These are phyloP conservation scores for Ectemnius cavifrons DNA, from an alignment of 2,888 invertebrate genomes.

Conservation along the genomic window DNA sequence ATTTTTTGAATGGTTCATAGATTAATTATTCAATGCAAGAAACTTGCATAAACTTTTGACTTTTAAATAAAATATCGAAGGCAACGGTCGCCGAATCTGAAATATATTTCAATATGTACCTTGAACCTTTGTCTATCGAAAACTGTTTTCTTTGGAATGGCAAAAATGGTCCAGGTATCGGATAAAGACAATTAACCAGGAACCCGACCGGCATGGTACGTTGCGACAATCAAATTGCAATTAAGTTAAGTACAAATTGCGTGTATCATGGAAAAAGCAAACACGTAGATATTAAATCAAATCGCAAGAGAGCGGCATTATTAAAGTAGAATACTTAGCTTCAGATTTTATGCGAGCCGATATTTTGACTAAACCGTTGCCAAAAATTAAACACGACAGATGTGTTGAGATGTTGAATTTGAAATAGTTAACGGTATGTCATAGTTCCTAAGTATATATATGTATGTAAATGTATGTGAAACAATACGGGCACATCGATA, in stretches of 20 bases:
- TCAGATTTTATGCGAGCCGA: constrained; percentile 20
- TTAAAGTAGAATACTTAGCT: constrained; percentile 2
- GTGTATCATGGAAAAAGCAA: constrained; percentile 10
- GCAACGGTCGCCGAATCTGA: too few species aligned
- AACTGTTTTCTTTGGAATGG: too few species aligned
- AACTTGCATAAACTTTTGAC: too few species aligned
- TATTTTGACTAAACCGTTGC: constrained; percentile 10
- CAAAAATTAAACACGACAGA: constrained; percentile 14
- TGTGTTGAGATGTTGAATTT: constrained; percentile 4
- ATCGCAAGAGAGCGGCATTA: constrained; percentile 3
- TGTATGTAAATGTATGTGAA: not conserved
- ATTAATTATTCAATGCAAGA: too few species aligned
- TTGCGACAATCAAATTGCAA: constrained; percentile 19
- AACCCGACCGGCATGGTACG: not conserved
- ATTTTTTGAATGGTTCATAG: too few species aligned
- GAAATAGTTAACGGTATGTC: not conserved
- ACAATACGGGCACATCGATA: not conserved
- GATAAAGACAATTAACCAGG: too few species aligned
- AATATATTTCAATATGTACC: too few species aligned
- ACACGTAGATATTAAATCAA: constrained; percentile 29
- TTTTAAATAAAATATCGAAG: too few species aligned
- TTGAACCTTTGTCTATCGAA: too few species aligned
- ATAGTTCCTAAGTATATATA: not conserved
- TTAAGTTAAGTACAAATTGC: constrained; percentile 5
- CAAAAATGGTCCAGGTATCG: too few species aligned